A percentile compares a stretch with the other conserved stretches of the same genome.
Evolutionary conservation across 2,797 vertebrate species (phyloP).

Genomic region (Alectoris magna): DNA sequence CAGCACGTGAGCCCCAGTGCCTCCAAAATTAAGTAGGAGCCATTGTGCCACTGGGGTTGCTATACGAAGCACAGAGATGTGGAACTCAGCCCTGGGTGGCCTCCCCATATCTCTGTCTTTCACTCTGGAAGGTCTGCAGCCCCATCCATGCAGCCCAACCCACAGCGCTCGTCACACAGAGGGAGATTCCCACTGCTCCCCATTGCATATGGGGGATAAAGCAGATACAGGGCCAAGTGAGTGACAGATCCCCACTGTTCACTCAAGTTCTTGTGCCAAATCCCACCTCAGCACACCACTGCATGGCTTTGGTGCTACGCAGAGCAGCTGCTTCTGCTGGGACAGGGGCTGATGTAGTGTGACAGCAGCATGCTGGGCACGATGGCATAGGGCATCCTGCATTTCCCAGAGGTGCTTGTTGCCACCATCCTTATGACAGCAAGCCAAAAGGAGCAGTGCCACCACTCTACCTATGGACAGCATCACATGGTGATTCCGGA

Average conservation of each 20-base stretch:
- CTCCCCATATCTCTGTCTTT: background rate
- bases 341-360: background rate
- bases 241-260: background rate
- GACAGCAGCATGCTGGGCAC: too few relatives aligned
- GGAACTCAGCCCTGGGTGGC: background rate
- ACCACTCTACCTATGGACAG: background rate
- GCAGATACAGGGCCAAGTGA: background rate
- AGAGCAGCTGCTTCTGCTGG: background rate
- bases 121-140: background rate
- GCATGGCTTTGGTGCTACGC: too few relatives aligned
- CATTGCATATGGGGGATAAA: accelerated
- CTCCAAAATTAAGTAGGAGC: background rate
- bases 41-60: accelerated
- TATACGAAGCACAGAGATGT: background rate
- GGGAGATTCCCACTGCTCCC: background rate
- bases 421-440: too few relatives aligned
- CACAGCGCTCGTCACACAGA: background rate
- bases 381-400: too few relatives aligned
- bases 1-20: accelerated
- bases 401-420: background rate
- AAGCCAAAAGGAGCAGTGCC: background rate
- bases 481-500: background rate
- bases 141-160: background rate
- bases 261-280: background rate
- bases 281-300: background rate